Evolutionary conservation across 2,888 invertebrate species (phyloP), one percentile per base, ranked within the genome.

Genomic region (Choreutis nemorana): DNA sequence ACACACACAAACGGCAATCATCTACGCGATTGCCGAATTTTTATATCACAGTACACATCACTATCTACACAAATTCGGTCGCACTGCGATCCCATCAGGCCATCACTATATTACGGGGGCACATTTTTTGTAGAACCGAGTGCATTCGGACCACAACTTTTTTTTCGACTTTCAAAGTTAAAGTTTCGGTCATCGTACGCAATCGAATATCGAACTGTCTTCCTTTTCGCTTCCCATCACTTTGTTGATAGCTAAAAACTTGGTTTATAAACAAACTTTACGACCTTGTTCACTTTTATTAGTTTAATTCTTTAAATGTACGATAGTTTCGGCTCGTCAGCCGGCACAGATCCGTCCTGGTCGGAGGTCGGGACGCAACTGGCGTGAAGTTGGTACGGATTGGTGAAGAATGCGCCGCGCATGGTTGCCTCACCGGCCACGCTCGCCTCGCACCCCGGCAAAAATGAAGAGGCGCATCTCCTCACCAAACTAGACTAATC

Each of bases 11-110:
- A 53, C 56, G 70, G 57, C 75, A 71, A 75, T 77, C 77, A 78
- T 78, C 70, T 73, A 73, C 63, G 55, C 55, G 65, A 71, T 56
- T 61, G 73, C 62, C 70, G 64, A 63, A 60, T 55, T 68, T 64
- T 68, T 62, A 64, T 75, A 75, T 77, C 77, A 78, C 77, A 75
- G 70, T 65, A 59, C 70, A 71, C 77, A 75, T 77, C 68, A 72
- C 77, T 77, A 73, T 53, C 72, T 73, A 75, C 66, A 66, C 70
- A 53, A 53, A 55, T 53, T 58, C 53, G 68, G 62, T 56, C 64
- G 55, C 72, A 73, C 68, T 66, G 66, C 70, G 70, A 72, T 73
- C 75, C 73, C 77, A 75, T 73, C 67, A 64, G 72, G 57, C 63
- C 75, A 68, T 68, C 73, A 75, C 75, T 58, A 50, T 49, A 52